Base-by-base conservation (phyloP, 2,113 vertebrate genomes). In the Rostratula benghalensis region DNA sequence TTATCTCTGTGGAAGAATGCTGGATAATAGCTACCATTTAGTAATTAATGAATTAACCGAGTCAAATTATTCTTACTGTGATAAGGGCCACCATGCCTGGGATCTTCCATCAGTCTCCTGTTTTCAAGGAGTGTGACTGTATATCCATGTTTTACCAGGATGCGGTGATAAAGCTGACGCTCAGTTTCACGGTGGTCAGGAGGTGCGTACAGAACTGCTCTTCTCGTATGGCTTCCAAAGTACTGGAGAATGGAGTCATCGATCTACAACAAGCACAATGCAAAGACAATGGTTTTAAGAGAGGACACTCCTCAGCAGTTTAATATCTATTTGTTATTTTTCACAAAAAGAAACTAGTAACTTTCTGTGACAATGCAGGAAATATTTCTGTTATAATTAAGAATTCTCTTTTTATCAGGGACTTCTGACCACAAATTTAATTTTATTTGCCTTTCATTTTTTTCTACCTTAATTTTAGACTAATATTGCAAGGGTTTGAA, bases 131-230 rank as follows among this genome's bases (percentile, higher is more conserved):
- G 84, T 28, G 98, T 98, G 78, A 99, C 98, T 13, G 81, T 60
- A 50, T 98, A 99, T 59, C 96, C 96, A 65, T 98, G 97, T 83
- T 98, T 97, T 61, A 90, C 91, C 75, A 99, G 98, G 27, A 99
- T 97, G 33, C 69, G 97, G 90, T 97, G 98, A 76, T 98, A 98
- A 50, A 99, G 94, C 94, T 91, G 97, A 10, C 98, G 97, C 75
- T 99, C 98, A 0, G 88, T 91, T 89, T 98, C 95, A 5, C 39
- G 97, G 56, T 90, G 88, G 11, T 78, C 91, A 51, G 96, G 97
- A 65, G 97, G 98, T 11, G 97, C 94, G 0, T 95, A 98, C 57
- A 99, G 96, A 48, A 99, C 43, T 21, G 98, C 97, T 33, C 97
- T 98, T 95, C 87, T 96, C 0, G 35, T 75, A 4, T 0, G 91